A percentile compares a stretch with the other conserved stretches of the same genome.
Evolutionary conservation across 2,888 invertebrate species (phyloP).

Genomic region (Bimastos eiseni): DNA sequence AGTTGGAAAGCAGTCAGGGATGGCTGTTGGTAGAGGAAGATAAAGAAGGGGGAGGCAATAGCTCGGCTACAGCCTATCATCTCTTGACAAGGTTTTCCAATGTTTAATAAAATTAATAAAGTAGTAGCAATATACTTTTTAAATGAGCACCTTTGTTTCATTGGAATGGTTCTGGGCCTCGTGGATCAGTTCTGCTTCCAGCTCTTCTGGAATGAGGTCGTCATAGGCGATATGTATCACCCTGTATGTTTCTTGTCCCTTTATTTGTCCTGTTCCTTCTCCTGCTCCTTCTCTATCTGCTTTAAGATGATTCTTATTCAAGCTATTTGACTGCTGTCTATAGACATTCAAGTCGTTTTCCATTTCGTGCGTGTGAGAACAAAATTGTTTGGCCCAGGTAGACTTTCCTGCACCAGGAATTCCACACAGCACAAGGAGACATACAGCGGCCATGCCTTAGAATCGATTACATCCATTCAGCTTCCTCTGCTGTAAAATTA

Average conservation of each 20-base stretch:
- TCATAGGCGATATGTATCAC: conserved; percentile 24
- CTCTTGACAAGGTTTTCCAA: background rate
- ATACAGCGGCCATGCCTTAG: background rate
- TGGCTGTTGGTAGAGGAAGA: no score
- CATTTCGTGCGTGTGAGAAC: background rate
- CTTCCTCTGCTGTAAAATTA: background rate
- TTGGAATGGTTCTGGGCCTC: background rate
- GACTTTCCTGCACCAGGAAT: conserved; percentile 30
- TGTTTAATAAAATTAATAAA: background rate
- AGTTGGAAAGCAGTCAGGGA: no score
- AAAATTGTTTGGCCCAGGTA: background rate
- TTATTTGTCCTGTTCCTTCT: background rate
- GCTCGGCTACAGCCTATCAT: no score
- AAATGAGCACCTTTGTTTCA: conserved; percentile 17
- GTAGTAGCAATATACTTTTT: background rate
- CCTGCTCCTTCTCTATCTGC: background rate
- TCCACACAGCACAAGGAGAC: conserved; percentile 27
- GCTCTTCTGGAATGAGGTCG: conserved; percentile 24
- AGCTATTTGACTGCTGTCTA: background rate
- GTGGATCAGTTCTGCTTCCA: conserved; percentile 22
- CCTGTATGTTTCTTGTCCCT: background rate
- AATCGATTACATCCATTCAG: background rate
- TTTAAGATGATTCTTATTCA: background rate
- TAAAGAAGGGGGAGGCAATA: no score
- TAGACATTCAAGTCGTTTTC: background rate